Evolutionary conservation across 2,888 invertebrate genomes (phyloP).

Genomic region (Tigriopus californicus): DNA sequence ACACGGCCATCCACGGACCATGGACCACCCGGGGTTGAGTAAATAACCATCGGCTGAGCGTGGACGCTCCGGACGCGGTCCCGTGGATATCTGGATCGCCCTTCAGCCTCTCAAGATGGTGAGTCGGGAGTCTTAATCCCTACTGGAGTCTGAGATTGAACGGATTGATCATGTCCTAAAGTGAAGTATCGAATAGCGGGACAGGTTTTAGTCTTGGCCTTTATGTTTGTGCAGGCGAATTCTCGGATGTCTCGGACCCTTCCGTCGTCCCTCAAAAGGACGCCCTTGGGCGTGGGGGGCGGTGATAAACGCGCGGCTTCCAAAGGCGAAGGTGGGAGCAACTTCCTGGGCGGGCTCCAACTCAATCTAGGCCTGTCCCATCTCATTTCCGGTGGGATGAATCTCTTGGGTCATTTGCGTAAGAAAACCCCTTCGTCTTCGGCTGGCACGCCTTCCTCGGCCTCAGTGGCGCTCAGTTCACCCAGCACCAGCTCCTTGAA

Average conservation of each 20-base stretch:
- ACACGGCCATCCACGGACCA: no score
- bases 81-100: no score
- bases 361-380: neutral
- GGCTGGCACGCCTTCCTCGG: neutral
- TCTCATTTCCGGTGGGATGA: conserved; percentile 1
- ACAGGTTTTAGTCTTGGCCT: no score
- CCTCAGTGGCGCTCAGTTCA: neutral
- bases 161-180: no score
- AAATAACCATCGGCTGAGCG: no score
- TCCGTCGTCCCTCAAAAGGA: conserved; percentile 1
- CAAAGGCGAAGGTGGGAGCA: neutral
- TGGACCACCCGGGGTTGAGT: no score
- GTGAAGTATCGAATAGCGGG: no score
- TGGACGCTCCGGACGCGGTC: no score
- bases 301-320: neutral
- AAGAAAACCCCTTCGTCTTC: neutral
- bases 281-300: neutral
- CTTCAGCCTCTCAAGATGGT: no score
- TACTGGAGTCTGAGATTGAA: no score
- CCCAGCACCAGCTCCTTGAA: neutral
- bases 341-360: neutral
- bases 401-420: neutral
- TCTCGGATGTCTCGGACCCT: conserved; percentile 3
- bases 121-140: no score
- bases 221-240: no score